Evolutionary conservation across 2,888 invertebrate species (phyloP), one percentile per base, ranked within the genome.

Genomic region (Ganaspis brasiliensis): DNA sequence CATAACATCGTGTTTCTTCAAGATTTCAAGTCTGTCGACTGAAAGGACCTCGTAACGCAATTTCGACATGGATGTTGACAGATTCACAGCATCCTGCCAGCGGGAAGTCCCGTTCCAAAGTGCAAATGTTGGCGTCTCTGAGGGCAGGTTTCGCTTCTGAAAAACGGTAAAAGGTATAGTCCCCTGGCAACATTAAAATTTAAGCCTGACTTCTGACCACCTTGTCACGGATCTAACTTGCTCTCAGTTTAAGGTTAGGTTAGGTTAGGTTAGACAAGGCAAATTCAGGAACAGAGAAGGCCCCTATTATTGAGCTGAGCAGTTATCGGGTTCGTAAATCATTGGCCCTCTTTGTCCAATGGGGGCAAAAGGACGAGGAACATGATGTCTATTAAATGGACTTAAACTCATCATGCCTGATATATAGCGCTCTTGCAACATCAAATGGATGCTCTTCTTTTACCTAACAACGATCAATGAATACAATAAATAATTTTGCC

Each of bases 351-450:
- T 40, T 63, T 63, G 63, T 63, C n/a, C n/a, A n/a, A 21, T 21
- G 37, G 35, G 71, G 55, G 61, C 79, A 79, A 83, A 86, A 85
- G 84, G 87, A 87, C 87, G 83, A 74, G 82, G 81, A 80, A 84
- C 78, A 87, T 87, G 81, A 88, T 88, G 83, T 86, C 81, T 85
- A 85, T 86, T 85, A 84, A 81, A 63, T 78, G 79, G 82, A 81
- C 26, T 83, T 88, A 88, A 88, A 88, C 86, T 88, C 87, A 88
- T 88, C 86, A 88, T 88, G 72, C 79, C 79, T 63, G 61, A 63
- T 63, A 63, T 63, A 63, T 63, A 31, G 40, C 63, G 14, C 8
- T 67, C 21, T 14, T 16, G 21, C 8, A 37, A 35, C 31, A 37
- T 67, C 40, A 4, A 2, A 40, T 67, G 31, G 3, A 4, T 6